A percentile compares a stretch with the other conserved stretches of the same genome.
Evolutionary conservation across 2,113 vertebrate genomes (phyloP).

Genomic region (Oncorhynchus keta): DNA sequence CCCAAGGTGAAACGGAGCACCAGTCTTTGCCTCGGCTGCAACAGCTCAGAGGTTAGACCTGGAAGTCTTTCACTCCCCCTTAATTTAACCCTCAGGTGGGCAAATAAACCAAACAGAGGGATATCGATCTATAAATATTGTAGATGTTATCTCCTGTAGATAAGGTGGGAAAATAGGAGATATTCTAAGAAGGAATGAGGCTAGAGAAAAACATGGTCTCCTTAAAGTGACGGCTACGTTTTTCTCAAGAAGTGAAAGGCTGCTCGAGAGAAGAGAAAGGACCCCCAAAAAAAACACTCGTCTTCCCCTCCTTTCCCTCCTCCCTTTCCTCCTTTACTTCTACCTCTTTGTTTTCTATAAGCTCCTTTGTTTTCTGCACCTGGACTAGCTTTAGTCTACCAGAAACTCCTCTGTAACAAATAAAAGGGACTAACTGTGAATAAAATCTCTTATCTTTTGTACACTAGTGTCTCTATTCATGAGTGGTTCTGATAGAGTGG

Average conservation of each 20-base stretch:
- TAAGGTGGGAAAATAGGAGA: conserved; percentile 38
- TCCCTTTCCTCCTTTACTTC: conserved; percentile 20
- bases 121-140: conserved; percentile 30
- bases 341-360: conserved; percentile 57
- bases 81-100: not conserved
- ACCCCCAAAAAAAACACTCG: conserved; percentile 54
- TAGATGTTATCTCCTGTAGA: conserved; percentile 21
- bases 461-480: conserved; percentile 54
- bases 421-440: conserved; percentile 67
- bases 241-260: conserved; percentile 46
- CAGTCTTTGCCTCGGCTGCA: conserved; percentile 20
- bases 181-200: conserved; percentile 37
- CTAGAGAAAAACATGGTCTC: conserved; percentile 41
- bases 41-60: conserved; percentile 22
- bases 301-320: conserved; percentile 38
- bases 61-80: not conserved
- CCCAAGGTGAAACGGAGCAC: not conserved
- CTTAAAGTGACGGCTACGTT: conserved; percentile 57
- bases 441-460: conserved; percentile 67
- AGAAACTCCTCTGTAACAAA: conserved; percentile 54
- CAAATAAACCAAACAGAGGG: conserved; percentile 4
- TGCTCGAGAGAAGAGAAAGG: conserved; percentile 40
- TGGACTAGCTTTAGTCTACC: conserved; percentile 3
- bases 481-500: conserved; percentile 31
- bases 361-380: conserved; percentile 33